Evolutionary conservation across 2,113 vertebrate species (phyloP).

Genomic region (Labeo rohita): DNA sequence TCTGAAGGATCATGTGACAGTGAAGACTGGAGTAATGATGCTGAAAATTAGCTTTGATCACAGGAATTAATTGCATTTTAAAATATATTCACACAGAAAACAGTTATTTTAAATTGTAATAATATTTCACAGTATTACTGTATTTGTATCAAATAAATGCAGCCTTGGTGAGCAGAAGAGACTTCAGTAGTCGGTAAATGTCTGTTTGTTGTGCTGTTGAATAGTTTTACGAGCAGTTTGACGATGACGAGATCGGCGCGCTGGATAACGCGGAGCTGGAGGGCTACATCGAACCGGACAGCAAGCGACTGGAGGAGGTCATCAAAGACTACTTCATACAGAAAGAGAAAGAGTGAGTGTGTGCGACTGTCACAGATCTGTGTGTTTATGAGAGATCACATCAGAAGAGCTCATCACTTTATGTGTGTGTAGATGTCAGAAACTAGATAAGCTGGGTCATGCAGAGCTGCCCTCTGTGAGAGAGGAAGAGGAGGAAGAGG

Average conservation of each 20-base stretch:
- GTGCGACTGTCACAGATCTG: background rate
- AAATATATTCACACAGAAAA: background rate
- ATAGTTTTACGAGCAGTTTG: constrained; percentile 95
- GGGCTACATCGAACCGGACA: constrained; percentile 86
- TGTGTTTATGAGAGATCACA: background rate
- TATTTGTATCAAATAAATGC: background rate
- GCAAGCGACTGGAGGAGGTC: constrained; percentile 84
- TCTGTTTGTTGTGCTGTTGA: background rate
- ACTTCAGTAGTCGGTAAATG: too few species aligned
- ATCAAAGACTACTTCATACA: constrained; percentile 90
- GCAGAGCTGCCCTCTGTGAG: constrained; percentile 70
- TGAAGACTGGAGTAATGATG: background rate
- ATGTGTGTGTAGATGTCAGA: constrained; percentile 65
- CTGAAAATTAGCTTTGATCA: background rate
- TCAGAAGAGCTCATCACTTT: background rate
- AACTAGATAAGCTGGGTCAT: constrained; percentile 81
- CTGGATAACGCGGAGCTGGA: constrained; percentile 95
- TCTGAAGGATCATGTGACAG: background rate
- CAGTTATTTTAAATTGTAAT: background rate
- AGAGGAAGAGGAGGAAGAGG: constrained; percentile 80
- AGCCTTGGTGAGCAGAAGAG: background rate
- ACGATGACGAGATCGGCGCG: constrained; percentile 94
- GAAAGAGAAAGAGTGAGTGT: constrained; percentile 86
- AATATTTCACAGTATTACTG: background rate
- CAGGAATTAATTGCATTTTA: background rate